Base-by-base conservation (phyloP, 2,888 invertebrate genomes). In the Chelonus formosanus region DNA sequence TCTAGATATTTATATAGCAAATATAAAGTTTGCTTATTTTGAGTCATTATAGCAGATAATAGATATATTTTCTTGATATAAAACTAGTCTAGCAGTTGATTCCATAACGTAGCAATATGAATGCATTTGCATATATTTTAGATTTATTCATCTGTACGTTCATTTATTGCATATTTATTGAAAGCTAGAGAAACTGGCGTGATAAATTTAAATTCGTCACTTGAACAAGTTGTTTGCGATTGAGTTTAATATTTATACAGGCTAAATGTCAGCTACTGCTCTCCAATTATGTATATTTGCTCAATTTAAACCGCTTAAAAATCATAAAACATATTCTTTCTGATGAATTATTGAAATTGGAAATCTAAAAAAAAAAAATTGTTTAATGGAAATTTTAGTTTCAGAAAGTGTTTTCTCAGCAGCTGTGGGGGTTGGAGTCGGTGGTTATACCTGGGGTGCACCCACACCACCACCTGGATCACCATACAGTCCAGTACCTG, bases 361-460 rank as follows among this genome's bases (percentile, higher is more conserved):
- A 20, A 20, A 20, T 20, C 20, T 2, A 6, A 40, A 6, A 40
- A 40, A 40, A 40, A 40, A 40, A 40, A 40, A 40, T 40, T 5
- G 40, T 3, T 40, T 40, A 40, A 40, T 40, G 40, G 6, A 40
- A 40, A 40, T 40, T 76, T 70, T 85, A 89, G 89, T 90, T 82
- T 87, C 90, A 81, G 90, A 91, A 85, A 90, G 90, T 73, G 83
- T 90, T 75, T 90, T 89, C 85, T 89, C 90, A 54, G 87, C 90
- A 43, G 87, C 89, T 54, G 82, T 82, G 65, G 82, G 82, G 57
- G 81, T 82, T 45, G 82, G 82, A 55, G 77, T 82, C 71, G 81
- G 82, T 72, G 87, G 90, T 70, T 88, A 88, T 84, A 82, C 84
- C 70, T 87, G 88, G 81, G 90, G 90, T 53, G 90, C 90, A 79